Evolutionary conservation across 1,140 invertebrate genomes (phyloP), one percentile per base, ranked within the genome.

Genomic region (Belonocnema kinseyi): DNA sequence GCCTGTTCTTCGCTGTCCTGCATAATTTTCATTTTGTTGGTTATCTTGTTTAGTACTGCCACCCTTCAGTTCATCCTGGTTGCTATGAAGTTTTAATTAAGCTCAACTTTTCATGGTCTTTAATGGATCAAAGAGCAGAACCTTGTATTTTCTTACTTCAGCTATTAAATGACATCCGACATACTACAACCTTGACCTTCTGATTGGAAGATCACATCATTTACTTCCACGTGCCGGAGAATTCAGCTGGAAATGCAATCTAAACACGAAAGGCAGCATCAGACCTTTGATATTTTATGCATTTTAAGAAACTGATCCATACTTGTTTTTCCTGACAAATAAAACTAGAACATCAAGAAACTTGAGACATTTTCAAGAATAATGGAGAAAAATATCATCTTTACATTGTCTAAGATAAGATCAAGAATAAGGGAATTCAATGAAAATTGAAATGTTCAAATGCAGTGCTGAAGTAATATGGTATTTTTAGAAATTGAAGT

Each of bases 131-230:
- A 40, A 66, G 26, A 66, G 33, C 26, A 66, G 13, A 66, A n/a
- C 61, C 61, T 66, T 66, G 58, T 14, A 17, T 17, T 56, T 56
- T 33, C 26, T 33, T 5, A 33, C 26, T 33, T 3, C 26, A 33
- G 7, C 17, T 56, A 40, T 26, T 40, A 33, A 66, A 33, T 26
- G 61, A 14, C 61, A 66, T 66, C 61, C 26, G 26, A 66, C 40
- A n/a, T n/a, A 66, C 61, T 66, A 33, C 46, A 66, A 66, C 61
- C 61, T 66, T 66, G 61, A 66, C 61, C 61, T 66, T 66, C 16
- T 66, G 61, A 66, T 66, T 40, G 26, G 11, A 26, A 40, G 26
- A 66, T 66, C 61, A 66, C 33, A 66, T 66, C n/a, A 66, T 66
- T 66, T 40, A 66, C 40, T 40, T 66, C 61, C 61, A 66, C 61